Evolutionary conservation across 1,140 invertebrate species (phyloP).

Genomic region (Calycopis cecrops): DNA sequence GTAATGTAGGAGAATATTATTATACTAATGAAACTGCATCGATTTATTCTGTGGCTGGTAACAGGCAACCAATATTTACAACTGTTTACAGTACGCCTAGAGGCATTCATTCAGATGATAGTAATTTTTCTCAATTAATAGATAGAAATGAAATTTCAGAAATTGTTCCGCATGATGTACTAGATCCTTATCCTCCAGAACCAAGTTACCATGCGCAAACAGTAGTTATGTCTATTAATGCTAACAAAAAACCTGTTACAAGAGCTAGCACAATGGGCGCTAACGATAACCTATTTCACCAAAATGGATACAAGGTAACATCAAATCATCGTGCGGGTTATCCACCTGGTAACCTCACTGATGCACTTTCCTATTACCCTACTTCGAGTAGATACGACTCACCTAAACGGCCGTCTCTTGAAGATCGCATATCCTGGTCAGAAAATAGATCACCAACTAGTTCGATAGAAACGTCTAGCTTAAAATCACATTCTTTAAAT

Average conservation of each 20-base stretch:
- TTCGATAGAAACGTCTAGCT: slow-evolving; percentile 78
- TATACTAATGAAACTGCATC: slow-evolving; percentile 80
- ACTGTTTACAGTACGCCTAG: slow-evolving; percentile 82
- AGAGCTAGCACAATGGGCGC: slow-evolving; percentile 76
- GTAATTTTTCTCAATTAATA: slow-evolving; percentile 80
- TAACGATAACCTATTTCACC: slow-evolving; percentile 75
- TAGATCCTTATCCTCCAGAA: slow-evolving; percentile 69
- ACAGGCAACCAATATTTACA: slow-evolving; percentile 80
- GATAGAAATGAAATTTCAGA: slow-evolving; percentile 80
- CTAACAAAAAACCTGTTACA: slow-evolving; percentile 53
- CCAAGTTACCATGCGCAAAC: slow-evolving; percentile 75
- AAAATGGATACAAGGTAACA: slow-evolving; percentile 79
- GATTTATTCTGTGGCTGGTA: slow-evolving; percentile 85
- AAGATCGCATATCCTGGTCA: slow-evolving; percentile 77
- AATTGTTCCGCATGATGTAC: slow-evolving; percentile 55
- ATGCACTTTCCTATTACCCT: slow-evolving; percentile 85
- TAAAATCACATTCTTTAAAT: slow-evolving; percentile 78
- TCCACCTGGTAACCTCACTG: slow-evolving; percentile 83
- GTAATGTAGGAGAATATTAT: slow-evolving; percentile 72
- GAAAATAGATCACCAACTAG: slow-evolving; percentile 77
- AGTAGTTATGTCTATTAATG: slow-evolving; percentile 66
- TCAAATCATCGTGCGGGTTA: slow-evolving; percentile 80
- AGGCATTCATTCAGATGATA: slow-evolving; percentile 76
- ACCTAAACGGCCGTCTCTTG: slow-evolving; percentile 76
- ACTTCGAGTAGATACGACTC: slow-evolving; percentile 82